Evolutionary conservation across 1,140 invertebrate species (phyloP), one percentile per base, ranked within the genome.

Genomic region (Microplitis demolitor): DNA sequence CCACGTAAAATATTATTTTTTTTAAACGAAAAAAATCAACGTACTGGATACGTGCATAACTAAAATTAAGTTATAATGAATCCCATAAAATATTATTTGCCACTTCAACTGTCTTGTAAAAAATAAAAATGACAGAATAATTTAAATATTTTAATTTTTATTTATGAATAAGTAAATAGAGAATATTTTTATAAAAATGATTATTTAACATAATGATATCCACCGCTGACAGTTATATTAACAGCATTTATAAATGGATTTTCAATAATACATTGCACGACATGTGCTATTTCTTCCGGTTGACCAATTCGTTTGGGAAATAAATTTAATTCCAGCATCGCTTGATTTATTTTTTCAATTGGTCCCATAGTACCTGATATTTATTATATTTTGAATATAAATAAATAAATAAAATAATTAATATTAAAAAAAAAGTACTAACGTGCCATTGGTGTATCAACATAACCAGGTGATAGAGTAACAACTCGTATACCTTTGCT

Each of bases 251-350:
- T 80, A 87, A 97, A 88, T 0, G 93, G 94, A 88, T 99, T 99
- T 83, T 95, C 91, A 71, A 98, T 92, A 63, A 99, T 94, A 39
- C 90, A 86, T 84, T 98, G 91, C 6, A 95, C 96, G 33, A 99
- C 80, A 51, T 93, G 90, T 0, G 97, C 98, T 85, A 90, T 99
- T 84, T 99, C 98, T 39, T 92, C 91, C 0, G 97, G 95, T 58
- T 93, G 82, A 0, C 97, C 98, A 0, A 99, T 88, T 75, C 97
- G 89, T 60, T 90, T 87, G 0, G 98, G 97, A 86, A 96, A 97
- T 1, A 96, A 96, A 14, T 62, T 62, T 0, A 62, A 31, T 3
- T 13, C 35, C 5, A 35, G 9, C 33, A 62, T 62, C 11, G 34
- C 11, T 3, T 35, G 2, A 5, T 62, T 35, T 13, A 62, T 13